phyloP scores from a whole-genome alignment of 2,797 vertebrate species.

The Bradypodion ventrale region DNA sequence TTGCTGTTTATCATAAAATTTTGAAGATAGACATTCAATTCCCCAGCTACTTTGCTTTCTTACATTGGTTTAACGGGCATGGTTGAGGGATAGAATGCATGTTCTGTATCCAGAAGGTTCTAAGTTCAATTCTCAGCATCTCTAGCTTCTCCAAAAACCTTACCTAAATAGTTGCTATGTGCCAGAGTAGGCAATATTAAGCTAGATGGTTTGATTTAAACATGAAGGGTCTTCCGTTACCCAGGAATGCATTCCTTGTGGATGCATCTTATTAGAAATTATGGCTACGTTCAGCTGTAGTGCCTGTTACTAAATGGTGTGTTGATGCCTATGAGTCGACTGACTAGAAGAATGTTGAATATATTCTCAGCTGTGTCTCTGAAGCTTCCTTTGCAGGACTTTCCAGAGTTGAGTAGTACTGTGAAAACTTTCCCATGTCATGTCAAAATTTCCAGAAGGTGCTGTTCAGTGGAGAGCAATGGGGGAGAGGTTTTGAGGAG shows the following conservation, averaged over 20 bases:
- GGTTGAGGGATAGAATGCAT: neutral
- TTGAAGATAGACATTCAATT: constrained; percentile 16
- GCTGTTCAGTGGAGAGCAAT: neutral
- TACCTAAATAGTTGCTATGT: neutral
- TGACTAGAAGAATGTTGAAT: neutral
- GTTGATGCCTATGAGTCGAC: neutral
- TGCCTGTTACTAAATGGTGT: accelerated
- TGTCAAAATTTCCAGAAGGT: neutral
- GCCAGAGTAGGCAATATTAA: neutral
- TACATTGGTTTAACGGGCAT: constrained; percentile 4
- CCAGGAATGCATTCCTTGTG: constrained; percentile 15
- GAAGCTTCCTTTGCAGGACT: neutral
- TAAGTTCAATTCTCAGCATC: neutral
- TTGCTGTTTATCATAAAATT: constrained; percentile 40
- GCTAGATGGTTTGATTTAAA: neutral
- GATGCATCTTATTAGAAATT: neutral
- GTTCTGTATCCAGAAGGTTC: neutral
- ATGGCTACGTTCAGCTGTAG: neutral
- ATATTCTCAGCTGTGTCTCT: neutral
- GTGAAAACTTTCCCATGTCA: neutral
- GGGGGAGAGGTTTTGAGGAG: neutral
- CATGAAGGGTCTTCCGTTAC: neutral
- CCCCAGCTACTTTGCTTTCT: constrained; percentile 46
- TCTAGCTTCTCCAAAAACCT: neutral
- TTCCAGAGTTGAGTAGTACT: neutral